Conservation (phyloP, 2,888 invertebrate genomes). For the Xestia c-nigrum region DNA sequence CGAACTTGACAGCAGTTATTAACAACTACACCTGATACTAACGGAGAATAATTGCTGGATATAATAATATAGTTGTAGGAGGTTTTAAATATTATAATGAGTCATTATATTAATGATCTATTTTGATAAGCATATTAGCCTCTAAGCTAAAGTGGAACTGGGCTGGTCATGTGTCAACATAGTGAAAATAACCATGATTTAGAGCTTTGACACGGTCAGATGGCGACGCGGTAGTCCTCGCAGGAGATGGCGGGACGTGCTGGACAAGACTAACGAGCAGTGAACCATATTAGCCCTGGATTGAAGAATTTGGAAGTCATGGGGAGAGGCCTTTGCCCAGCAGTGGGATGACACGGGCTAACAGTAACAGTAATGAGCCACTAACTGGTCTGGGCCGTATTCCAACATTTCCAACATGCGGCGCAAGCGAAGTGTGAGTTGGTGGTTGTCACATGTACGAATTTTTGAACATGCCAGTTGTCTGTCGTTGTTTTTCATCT, state of each 20-base stretch:
- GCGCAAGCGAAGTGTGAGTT: not conserved
- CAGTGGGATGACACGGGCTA: no score
- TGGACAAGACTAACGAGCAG: no score
- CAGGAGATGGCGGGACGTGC: no score
- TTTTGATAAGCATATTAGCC: not conserved
- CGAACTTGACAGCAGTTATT: conserved; percentile 29
- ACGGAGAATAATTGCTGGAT: conserved; percentile 13
- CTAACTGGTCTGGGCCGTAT: not conserved
- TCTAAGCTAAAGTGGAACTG: no score
- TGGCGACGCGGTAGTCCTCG: no score
- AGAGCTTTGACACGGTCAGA: no score
- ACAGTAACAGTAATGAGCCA: not conserved
- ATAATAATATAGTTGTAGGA: not conserved
- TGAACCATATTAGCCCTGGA: no score
- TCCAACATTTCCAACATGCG: no score
- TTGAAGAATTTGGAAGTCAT: no score
- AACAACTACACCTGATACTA: conserved; percentile 19
- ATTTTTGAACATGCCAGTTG: not conserved
- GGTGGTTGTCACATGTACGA: not conserved
- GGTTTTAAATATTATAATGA: not conserved
- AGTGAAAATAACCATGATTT: no score
- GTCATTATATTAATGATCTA: not conserved
- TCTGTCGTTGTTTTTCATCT: not conserved
- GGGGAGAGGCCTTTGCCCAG: no score
- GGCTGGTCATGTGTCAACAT: no score